Conservation (phyloP, 2,113 vertebrate genomes). For the Dasyurus viverrinus region DNA sequence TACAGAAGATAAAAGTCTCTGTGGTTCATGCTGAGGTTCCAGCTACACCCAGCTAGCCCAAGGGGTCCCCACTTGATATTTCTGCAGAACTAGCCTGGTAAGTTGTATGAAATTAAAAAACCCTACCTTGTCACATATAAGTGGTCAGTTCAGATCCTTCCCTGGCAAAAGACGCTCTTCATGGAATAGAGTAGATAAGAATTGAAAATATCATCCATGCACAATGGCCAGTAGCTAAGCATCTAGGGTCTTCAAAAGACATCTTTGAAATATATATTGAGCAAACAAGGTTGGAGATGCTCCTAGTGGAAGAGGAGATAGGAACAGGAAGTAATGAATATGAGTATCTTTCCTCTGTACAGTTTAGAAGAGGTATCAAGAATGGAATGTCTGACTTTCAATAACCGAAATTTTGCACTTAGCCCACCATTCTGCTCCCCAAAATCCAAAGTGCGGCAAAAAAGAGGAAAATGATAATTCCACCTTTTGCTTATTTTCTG, state of each 20-base stretch:
- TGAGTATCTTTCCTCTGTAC: accelerated
- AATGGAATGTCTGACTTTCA: not conserved
- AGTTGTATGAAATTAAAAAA: not conserved
- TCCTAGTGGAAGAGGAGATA: not conserved
- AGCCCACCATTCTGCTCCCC: not conserved
- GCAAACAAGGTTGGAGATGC: not conserved
- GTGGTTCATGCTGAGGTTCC: no score
- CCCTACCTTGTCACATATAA: not conserved
- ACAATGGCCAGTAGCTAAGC: not conserved
- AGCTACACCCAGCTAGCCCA: no score
- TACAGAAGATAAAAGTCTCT: no score
- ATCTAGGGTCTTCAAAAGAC: not conserved
- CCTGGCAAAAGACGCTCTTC: not conserved
- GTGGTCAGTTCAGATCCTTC: not conserved
- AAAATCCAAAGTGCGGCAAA: constrained; percentile 20
- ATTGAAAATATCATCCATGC: constrained; percentile 18
- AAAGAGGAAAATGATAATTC: not conserved
- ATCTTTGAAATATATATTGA: not conserved
- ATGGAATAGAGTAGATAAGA: not conserved
- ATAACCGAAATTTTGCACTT: not conserved
- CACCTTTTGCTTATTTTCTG: not conserved
- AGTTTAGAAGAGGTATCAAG: not conserved
- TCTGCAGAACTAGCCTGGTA: not conserved
- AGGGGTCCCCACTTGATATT: no score
- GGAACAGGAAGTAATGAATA: accelerated